Evolutionary conservation across 2,797 vertebrate genomes (phyloP).

Genomic region (Leptodactylus fallax): DNA sequence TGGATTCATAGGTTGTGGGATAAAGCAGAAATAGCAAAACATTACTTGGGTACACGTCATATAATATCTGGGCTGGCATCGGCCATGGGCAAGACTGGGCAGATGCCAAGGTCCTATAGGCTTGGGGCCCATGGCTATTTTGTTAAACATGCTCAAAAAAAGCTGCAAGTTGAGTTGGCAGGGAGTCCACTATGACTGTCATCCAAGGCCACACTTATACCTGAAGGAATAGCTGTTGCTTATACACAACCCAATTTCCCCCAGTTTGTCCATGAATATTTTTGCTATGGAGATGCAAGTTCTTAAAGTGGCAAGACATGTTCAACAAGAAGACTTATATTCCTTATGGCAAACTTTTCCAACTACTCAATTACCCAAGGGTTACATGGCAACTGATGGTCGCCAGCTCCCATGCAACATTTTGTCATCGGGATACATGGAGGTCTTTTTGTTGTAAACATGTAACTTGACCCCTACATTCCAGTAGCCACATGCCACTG

Average conservation of each 20-base stretch:
- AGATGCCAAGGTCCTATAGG: background rate
- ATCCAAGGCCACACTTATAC: background rate
- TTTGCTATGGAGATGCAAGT: background rate
- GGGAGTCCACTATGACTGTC: background rate
- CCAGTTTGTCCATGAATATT: background rate
- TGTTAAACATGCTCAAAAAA: background rate
- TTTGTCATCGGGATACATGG: background rate
- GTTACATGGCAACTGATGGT: background rate
- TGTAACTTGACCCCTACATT: background rate
- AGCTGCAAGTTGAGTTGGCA: no score
- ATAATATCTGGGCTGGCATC: background rate
- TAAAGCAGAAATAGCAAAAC: background rate
- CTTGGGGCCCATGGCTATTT: background rate
- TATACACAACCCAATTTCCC: background rate
- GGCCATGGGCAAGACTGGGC: background rate
- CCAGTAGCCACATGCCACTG: no score
- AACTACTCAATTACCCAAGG: background rate
- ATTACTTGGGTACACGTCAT: background rate
- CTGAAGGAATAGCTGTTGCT: background rate
- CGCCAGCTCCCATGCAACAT: background rate
- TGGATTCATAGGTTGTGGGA: background rate
- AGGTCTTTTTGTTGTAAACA: background rate
- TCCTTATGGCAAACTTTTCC: background rate
- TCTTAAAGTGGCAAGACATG: background rate
- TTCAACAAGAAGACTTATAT: background rate